Conservation (phyloP, 1,140 invertebrate species). For the Aphidius gifuensis region DNA sequence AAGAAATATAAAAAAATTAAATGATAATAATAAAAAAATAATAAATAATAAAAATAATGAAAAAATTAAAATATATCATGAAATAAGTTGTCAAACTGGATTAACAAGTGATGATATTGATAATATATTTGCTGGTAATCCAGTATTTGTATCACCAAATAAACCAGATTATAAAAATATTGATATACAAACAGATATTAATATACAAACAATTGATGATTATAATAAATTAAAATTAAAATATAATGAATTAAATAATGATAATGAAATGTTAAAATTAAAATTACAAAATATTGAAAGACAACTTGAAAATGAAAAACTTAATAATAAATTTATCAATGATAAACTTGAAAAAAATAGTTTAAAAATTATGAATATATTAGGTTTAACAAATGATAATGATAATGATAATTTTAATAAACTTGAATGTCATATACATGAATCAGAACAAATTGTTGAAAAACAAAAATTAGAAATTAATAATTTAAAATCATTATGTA, state of each 20-base stretch:
- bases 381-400: constrained; percentile 53
- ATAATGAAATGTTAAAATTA: constrained; percentile 47
- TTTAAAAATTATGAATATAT: constrained; percentile 67
- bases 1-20: constrained; percentile 46
- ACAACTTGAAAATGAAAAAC: constrained; percentile 61
- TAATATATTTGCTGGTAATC: constrained; percentile 63
- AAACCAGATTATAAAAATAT: constrained; percentile 51
- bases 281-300: constrained; percentile 43
- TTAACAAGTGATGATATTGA: constrained; percentile 69
- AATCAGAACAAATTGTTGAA: constrained; percentile 70
- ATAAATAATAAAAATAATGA: constrained; percentile 29
- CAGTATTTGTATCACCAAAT: constrained; percentile 51
- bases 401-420: constrained; percentile 70
- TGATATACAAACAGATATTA: constrained; percentile 68
- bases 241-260: constrained; percentile 27
- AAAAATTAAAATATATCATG: constrained; percentile 74
- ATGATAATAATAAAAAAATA: constrained; percentile 43
- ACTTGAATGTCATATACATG: constrained; percentile 70
- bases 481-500: constrained; percentile 64
- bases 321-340: constrained; percentile 68
- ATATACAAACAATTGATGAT: constrained; percentile 52
- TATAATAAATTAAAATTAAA: constrained; percentile 48
- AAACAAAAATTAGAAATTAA: constrained; percentile 74
- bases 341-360: constrained; percentile 71
- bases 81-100: constrained; percentile 71